Evolutionary conservation across 2,797 vertebrate genomes (phyloP), one percentile per base, ranked within the genome.

Genomic region (Girardinus metallicus): DNA sequence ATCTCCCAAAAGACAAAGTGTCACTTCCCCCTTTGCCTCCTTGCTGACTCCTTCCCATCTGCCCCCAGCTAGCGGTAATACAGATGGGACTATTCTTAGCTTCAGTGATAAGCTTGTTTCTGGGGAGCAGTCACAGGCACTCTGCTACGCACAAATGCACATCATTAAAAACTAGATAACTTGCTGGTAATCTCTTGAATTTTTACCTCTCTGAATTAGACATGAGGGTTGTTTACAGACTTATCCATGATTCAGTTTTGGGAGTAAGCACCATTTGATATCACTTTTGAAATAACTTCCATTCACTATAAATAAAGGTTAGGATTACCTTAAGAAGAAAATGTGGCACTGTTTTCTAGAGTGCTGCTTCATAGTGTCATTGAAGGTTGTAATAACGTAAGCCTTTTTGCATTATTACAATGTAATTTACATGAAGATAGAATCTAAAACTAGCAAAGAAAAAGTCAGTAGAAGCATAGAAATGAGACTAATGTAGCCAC

Each of bases 21-120:
- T 88, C 90, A 88, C 60, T 79, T 80, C 57, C 75, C 75, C 75
- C 79, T 36, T 85, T 77, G 73, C 77, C 36, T 80, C 41, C 70
- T 55, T 74, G 74, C 73, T 76, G 21, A 62, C 39, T 78, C 62
- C 10, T 80, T 73, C 77, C 41, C 51, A 60, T 71, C 39, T 36
- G 29, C 74, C 68, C 76, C 76, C 16, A 31, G 84, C 60, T 83
- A 73, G 71, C 82, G 84, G 70, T 87, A 83, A 87, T 79, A 80
- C 73, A 86, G 82, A 44, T 82, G 36, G 16, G 74, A 81, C 80
- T 96, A 96, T 95, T 96, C 94, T 96, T 96, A 95, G 92, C 89
- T 87, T 86, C 34, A 80, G 89, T 93, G 73, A 89, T 86, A 91
- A 88, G 85, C 85, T 93, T 94, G 86, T 92, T 88, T 87, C 87